These are phyloP conservation scores for Onychorhynchus coronatus DNA, from an alignment of 2,113 vertebrate genomes.

Conservation along the genomic window DNA sequence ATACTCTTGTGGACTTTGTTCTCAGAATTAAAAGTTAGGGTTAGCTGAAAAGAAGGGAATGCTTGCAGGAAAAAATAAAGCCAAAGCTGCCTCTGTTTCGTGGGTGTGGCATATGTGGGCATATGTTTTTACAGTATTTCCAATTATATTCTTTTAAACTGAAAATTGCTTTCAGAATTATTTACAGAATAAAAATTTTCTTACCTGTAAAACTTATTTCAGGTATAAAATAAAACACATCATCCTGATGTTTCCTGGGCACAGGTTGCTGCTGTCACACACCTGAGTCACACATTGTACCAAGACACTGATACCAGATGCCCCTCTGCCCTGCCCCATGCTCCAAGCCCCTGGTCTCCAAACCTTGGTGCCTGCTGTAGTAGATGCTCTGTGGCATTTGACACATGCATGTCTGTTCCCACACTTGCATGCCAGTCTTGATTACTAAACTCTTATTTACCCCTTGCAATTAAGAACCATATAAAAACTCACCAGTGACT, in stretches of 20 bases:
- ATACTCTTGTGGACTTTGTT: neutral
- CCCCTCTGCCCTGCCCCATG: fast-evolving
- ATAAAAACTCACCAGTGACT: neutral
- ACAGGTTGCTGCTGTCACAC: neutral
- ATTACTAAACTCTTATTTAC: neutral
- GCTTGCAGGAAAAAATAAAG: neutral
- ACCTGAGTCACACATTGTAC: neutral
- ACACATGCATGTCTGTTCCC: neutral
- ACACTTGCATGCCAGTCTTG: neutral
- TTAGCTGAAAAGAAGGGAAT: neutral
- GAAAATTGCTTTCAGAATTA: neutral
- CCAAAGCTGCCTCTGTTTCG: neutral
- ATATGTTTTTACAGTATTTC: neutral
- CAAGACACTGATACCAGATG: neutral
- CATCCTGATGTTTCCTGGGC: neutral
- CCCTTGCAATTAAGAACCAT: neutral
- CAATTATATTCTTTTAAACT: neutral
- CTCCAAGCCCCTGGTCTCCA: neutral
- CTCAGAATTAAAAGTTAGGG: neutral
- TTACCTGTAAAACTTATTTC: neutral
- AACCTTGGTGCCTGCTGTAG: neutral
- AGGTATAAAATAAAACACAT: neutral
- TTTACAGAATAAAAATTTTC: neutral
- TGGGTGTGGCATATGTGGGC: neutral
- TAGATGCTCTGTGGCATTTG: neutral